These are phyloP conservation scores for Corapipo altera DNA, from an alignment of 2,113 vertebrate species.

Conservation along the genomic window DNA sequence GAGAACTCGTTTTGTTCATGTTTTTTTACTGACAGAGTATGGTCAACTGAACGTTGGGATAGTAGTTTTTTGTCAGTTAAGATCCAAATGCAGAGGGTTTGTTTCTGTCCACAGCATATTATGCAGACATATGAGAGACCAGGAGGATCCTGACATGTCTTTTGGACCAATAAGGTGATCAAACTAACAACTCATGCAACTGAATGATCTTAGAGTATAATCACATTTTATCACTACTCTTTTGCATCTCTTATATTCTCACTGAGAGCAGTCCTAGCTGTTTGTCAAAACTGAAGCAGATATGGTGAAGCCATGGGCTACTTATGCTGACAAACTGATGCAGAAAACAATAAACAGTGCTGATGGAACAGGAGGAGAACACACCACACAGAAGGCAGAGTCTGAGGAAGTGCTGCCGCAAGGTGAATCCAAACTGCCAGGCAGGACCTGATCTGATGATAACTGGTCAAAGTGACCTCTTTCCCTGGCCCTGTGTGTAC, in stretches of 20 bases:
- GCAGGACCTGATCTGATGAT: not conserved
- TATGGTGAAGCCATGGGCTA: not conserved
- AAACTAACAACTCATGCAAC: not conserved
- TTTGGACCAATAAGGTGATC: not conserved
- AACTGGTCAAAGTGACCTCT: not conserved
- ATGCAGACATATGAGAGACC: not conserved
- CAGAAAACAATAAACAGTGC: not conserved
- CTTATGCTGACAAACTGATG: not conserved
- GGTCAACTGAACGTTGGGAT: not conserved
- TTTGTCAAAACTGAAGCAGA: not conserved
- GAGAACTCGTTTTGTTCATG: not conserved
- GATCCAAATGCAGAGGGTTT: not conserved
- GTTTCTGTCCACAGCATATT: not conserved
- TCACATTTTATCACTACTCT: not conserved
- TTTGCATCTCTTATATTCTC: not conserved
- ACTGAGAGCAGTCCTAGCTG: not conserved
- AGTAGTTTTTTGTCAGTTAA: not conserved
- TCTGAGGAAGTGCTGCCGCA: not conserved
- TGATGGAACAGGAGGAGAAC: fast-evolving
- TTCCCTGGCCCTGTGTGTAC: not conserved
- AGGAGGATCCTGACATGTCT: not conserved
- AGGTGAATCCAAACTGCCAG: not conserved
- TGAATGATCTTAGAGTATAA: not conserved
- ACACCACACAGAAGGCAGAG: not conserved
- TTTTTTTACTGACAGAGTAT: not conserved